These are phyloP conservation scores for Meteorus colon DNA, from an alignment of 2,888 invertebrate species.

Conservation along the genomic window DNA sequence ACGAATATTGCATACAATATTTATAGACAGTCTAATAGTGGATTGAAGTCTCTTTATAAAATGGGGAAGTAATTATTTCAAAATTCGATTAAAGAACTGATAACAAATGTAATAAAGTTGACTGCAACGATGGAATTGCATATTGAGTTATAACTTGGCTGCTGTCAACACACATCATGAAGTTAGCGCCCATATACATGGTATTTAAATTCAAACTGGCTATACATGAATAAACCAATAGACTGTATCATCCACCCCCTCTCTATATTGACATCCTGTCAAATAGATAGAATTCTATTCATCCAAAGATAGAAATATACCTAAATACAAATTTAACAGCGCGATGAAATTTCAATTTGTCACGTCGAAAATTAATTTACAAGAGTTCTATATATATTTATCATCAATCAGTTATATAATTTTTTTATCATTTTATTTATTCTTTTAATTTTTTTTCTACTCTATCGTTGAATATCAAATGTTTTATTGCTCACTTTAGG, in stretches of 20 bases:
- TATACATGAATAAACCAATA: not conserved
- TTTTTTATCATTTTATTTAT: conserved; percentile 52
- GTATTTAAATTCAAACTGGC: not conserved
- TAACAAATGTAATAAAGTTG: not conserved
- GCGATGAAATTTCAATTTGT: conserved; percentile 12
- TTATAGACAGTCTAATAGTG: too few species aligned
- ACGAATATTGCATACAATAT: too few species aligned
- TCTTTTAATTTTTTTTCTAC: conserved; percentile 47
- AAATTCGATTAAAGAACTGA: too few species aligned
- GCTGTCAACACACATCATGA: not conserved
- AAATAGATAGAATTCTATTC: not conserved
- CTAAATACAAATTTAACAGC: not conserved
- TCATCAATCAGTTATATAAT: conserved; percentile 4
- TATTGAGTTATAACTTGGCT: not conserved
- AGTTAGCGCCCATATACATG: conserved; percentile 26
- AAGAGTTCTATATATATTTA: not conserved
- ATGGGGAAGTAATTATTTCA: too few species aligned
- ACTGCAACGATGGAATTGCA: not conserved
- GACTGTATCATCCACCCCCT: not conserved
- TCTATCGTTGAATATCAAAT: conserved; percentile 42
- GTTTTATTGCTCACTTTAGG: conserved; percentile 46
- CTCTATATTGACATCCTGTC: conserved; percentile 7
- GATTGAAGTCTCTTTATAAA: too few species aligned
- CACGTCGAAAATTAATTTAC: conserved; percentile 13
- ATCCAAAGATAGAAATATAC: not conserved